These are phyloP conservation scores for Geodia barretti DNA, from an alignment of 37 sponge, comb jelly and placozoan species.

Conservation along the genomic window DNA sequence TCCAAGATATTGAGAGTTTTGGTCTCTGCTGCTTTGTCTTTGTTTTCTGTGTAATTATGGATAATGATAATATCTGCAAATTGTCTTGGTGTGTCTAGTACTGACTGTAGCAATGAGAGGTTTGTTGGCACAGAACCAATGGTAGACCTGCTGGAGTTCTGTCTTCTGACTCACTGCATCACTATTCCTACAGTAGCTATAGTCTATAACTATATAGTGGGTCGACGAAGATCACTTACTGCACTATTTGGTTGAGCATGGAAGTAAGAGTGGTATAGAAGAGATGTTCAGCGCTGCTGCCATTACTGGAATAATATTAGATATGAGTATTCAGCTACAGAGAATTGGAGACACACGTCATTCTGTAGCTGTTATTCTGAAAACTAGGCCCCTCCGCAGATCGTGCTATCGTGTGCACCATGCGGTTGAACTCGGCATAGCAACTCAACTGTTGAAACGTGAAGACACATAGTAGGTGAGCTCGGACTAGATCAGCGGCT, in stretches of 20 bases:
- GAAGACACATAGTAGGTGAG: not conserved
- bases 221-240: conserved; percentile 21
- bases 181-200: conserved; percentile 21
- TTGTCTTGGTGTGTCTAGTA: not conserved
- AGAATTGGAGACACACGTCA: not conserved
- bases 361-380: not conserved
- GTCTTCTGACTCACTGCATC: conserved; percentile 25
- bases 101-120: conserved; percentile 32
- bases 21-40: not conserved
- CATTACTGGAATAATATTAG: conserved; percentile 8
- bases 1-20: not conserved
- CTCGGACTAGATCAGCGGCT: not conserved
- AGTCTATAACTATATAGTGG: not conserved
- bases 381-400: not conserved
- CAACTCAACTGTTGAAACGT: conserved; percentile 36
- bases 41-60: not conserved
- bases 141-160: conserved; percentile 48
- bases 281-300: conserved; percentile 60
- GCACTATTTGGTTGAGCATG: conserved; percentile 44
- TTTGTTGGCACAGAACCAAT: conserved; percentile 64
- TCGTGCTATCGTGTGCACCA: conserved; percentile 54
- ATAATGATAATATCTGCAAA: not conserved
- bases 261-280: conserved; percentile 46
- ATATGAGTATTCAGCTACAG: not conserved
- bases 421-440: conserved; percentile 69